Percentiles rank a stretch among this genome's conserved stretches.
phyloP scores from a whole-genome alignment of 2,888 invertebrate species.

The Zygogramma bicolorata region DNA sequence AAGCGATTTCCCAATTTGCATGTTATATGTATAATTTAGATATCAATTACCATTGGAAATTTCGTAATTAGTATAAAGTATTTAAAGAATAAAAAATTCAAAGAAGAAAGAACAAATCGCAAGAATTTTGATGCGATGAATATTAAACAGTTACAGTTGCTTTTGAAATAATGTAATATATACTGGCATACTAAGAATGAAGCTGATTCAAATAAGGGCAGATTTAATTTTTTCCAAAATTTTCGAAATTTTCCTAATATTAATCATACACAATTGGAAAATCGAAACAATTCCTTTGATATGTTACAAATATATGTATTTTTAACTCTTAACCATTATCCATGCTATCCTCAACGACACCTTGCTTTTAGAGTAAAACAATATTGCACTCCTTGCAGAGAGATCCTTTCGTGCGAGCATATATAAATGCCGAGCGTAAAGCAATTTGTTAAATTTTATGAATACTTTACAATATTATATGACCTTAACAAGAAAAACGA shows the following conservation, averaged over 20 bases:
- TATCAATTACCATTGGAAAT: too few species aligned
- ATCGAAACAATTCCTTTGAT: background rate
- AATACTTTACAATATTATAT: background rate
- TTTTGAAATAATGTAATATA: too few species aligned
- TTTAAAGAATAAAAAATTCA: too few species aligned
- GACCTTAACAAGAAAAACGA: background rate
- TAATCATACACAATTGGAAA: background rate
- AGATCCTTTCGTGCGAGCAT: slow-evolving; percentile 36
- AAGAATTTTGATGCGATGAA: too few species aligned
- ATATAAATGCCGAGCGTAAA: slow-evolving; percentile 47
- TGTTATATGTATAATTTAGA: too few species aligned
- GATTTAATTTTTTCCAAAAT: too few species aligned
- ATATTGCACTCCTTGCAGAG: slow-evolving; percentile 54
- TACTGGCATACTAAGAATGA: too few species aligned
- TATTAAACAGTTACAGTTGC: too few species aligned
- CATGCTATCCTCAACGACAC: slow-evolving; percentile 17
- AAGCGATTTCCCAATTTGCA: background rate
- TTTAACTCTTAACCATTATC: background rate
- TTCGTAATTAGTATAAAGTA: too few species aligned
- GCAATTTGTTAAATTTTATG: slow-evolving; percentile 24
- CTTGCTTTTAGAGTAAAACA: slow-evolving; percentile 22
- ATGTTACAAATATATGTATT: slow-evolving; percentile 9
- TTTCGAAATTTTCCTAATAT: too few species aligned
- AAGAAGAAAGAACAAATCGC: too few species aligned
- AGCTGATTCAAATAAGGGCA: too few species aligned